A percentile compares a stretch with the other conserved stretches of the same genome.
These are phyloP conservation scores for Papilio machaon DNA, from an alignment of 1,140 invertebrate genomes.

Conservation along the genomic window DNA sequence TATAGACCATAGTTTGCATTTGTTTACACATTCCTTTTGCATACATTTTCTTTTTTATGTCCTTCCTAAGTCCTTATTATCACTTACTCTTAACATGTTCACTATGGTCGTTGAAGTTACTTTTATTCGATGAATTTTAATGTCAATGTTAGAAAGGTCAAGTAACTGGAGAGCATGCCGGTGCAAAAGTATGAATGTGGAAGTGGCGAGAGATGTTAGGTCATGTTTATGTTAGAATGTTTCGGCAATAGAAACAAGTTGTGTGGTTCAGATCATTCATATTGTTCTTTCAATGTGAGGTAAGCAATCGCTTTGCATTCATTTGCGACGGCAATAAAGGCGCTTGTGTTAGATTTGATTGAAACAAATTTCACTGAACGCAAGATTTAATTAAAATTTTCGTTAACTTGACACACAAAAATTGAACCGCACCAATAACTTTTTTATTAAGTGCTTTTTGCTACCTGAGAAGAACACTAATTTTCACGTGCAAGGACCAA, in stretches of 20 bases:
- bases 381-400: not conserved
- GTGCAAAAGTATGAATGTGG: too few relatives aligned
- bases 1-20: not conserved
- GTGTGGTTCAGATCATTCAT: not conserved
- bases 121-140: too few relatives aligned
- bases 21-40: not conserved
- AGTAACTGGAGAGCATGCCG: too few relatives aligned
- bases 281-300: not conserved
- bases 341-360: not conserved
- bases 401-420: not conserved
- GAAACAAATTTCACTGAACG: not conserved
- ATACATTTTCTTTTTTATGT: constrained; percentile 14
- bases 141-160: too few relatives aligned
- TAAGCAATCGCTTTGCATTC: not conserved
- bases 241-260: too few relatives aligned
- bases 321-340: not conserved
- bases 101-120: too few relatives aligned
- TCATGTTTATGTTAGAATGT: too few relatives aligned
- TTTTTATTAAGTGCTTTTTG: not conserved
- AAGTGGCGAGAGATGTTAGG: too few relatives aligned
- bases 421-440: not conserved
- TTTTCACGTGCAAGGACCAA: not conserved
- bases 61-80: not conserved
- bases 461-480: not conserved
- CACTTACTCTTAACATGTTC: too few relatives aligned